Evolutionary conservation across 2,113 vertebrate species (phyloP), one percentile per base, ranked within the genome.

Genomic region (Pogona vitticeps): DNA sequence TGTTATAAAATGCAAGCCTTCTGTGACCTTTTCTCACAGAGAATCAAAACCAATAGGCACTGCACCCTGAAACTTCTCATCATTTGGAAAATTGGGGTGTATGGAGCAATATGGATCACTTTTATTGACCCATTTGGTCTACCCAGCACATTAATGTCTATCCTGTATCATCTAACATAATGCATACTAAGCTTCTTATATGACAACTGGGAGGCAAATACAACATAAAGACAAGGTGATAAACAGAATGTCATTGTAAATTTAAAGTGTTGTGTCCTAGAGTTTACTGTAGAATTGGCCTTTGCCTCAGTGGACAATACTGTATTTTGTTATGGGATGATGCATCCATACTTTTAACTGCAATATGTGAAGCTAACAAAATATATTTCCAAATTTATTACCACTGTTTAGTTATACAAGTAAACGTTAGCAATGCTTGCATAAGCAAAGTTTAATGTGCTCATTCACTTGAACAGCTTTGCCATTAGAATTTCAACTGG

Each of bases 371-470:
- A 52, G 7, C 31, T 23, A 56, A 21, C n/a, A 38, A 76, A 52
- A 75, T 3, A 46, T 42, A 46, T 42, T 46, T 82, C 31, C 80
- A 82, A 21, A 68, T 68, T n/a, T 82, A 21, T 82, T 36, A 82
- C n/a, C 65, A 70, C 65, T 70, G 13, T 94, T 91, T 84, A 90
- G 0, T 70, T 90, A 70, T 87, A 89, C 52, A 65, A 78, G 33
- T 76, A 36, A 76, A 63, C 87, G 75, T 68, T 80, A 91, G 84
- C 56, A 89, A 88, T 91, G 81, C 68, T 88, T 75, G 38, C 82
- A 86, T 86, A 88, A 92, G 84, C 86, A 94, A 91, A 90, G 83
- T 91, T 38, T 73, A 78, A 89, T 56, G 79, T 71, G 87, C 36
- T 90, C 86, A 80, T 85, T 90, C 78, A 78, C 77, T 1, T 1